These are phyloP conservation scores for Psilanteris sp. DNA, from an alignment of 1,140 invertebrate species.

Conservation along the genomic window DNA sequence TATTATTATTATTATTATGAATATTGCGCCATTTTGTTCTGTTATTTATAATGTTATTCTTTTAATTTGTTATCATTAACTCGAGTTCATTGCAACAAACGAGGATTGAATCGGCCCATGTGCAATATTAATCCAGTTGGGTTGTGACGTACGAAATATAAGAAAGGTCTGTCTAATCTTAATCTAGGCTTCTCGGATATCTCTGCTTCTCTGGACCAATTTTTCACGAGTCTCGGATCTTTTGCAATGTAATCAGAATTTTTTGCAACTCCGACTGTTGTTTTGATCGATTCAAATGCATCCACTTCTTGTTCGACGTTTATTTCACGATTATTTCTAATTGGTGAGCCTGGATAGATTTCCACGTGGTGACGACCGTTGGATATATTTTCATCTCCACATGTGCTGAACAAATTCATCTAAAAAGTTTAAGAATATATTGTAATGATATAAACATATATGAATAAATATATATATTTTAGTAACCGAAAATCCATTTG, in stretches of 20 bases:
- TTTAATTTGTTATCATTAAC: slow-evolving; percentile 46
- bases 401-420: slow-evolving; percentile 87
- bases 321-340: slow-evolving; percentile 71
- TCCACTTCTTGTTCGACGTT: slow-evolving; percentile 2
- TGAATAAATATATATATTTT: background rate
- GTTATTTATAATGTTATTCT: slow-evolving; percentile 60
- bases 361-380: slow-evolving; percentile 88
- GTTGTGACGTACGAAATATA: slow-evolving; percentile 92
- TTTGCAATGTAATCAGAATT: slow-evolving; percentile 83
- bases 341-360: slow-evolving; percentile 86
- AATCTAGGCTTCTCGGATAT: slow-evolving; percentile 85
- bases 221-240: slow-evolving; percentile 76
- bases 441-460: too few relatives aligned
- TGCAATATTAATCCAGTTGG: slow-evolving; percentile 91
- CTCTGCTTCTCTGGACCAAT: slow-evolving; percentile 82
- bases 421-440: slow-evolving; percentile 51
- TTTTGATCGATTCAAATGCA: slow-evolving; percentile 23
- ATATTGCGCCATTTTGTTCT: slow-evolving; percentile 48
- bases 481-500: too few relatives aligned
- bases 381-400: slow-evolving; percentile 85
- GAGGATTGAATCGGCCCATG: slow-evolving; percentile 91
- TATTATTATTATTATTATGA: slow-evolving; percentile 52
- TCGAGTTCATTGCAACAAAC: slow-evolving; percentile 83
- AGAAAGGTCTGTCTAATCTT: slow-evolving; percentile 90
- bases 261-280: slow-evolving; percentile 81